A percentile compares a stretch with the other conserved stretches of the same genome.
phyloP scores from a whole-genome alignment of 2,113 vertebrate genomes.

The Neotoma lepida region DNA sequence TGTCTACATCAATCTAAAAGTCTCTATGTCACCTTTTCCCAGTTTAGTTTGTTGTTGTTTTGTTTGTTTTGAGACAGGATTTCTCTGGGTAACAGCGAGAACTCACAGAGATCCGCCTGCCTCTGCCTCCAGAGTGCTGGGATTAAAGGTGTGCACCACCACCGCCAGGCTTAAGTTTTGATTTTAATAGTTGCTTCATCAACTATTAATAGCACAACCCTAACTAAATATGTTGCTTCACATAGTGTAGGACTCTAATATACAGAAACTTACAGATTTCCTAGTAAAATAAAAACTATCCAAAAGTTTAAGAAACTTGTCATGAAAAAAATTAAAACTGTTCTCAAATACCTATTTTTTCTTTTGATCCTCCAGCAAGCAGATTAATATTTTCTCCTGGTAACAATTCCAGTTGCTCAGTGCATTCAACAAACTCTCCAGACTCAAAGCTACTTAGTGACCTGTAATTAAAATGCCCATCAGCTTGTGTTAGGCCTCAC shows the following conservation, averaged over 20 bases:
- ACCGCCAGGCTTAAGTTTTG: neutral
- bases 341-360: slow-evolving; percentile 93
- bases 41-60: neutral
- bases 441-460: slow-evolving; percentile 95
- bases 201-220: neutral
- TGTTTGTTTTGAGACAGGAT: neutral
- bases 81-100: neutral
- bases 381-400: slow-evolving; percentile 96
- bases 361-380: slow-evolving; percentile 91
- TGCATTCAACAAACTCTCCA: slow-evolving; percentile 93
- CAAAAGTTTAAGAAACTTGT: slow-evolving; percentile 34
- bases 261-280: slow-evolving; percentile 5
- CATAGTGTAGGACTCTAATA: neutral
- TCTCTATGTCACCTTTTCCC: neutral
- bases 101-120: neutral
- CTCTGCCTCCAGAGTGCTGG: neutral
- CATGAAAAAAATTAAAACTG: slow-evolving; percentile 33
- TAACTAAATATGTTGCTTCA: neutral
- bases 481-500: slow-evolving; percentile 2
- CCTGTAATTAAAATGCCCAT: slow-evolving; percentile 83
- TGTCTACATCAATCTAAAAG: slow-evolving; percentile 1
- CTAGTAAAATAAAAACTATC: slow-evolving; percentile 39
- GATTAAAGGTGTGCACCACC: neutral
- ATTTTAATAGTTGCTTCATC: slow-evolving; percentile 49
- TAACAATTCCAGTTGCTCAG: slow-evolving; percentile 93